Conservation (phyloP, 2,797 vertebrate species). For the Myoxocephalus aenaeus region DNA sequence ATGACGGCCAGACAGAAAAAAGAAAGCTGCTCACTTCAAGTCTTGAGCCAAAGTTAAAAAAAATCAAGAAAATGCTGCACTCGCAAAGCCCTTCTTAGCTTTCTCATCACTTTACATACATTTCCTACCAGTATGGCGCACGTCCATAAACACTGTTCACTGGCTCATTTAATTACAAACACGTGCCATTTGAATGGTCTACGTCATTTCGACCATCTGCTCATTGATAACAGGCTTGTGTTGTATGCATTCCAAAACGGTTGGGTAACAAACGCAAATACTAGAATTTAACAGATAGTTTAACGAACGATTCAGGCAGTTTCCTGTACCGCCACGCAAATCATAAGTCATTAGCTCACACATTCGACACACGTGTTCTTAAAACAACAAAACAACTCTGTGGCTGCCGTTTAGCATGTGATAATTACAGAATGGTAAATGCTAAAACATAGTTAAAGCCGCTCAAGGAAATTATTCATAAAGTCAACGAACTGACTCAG, state of each 20-base stretch:
- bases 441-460: background rate
- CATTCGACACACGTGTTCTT: slow-evolving; percentile 9
- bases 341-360: background rate
- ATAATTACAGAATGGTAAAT: background rate
- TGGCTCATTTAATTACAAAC: slow-evolving; percentile 67
- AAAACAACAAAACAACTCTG: background rate
- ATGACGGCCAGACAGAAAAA: slow-evolving; percentile 10
- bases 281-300: slow-evolving; percentile 20
- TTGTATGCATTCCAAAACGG: slow-evolving; percentile 33
- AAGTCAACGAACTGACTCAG: background rate
- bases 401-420: background rate
- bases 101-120: slow-evolving; percentile 36
- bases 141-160: slow-evolving; percentile 52
- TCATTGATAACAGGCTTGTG: slow-evolving; percentile 47
- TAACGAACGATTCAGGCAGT: slow-evolving; percentile 2
- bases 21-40: slow-evolving; percentile 18
- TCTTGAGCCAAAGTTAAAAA: slow-evolving; percentile 13
- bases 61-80: slow-evolving; percentile 11
- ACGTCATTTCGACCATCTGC: slow-evolving; percentile 57
- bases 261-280: slow-evolving; percentile 31
- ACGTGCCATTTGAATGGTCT: slow-evolving; percentile 54
- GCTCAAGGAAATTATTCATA: background rate
- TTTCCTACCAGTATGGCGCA: slow-evolving; percentile 41
- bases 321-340: slow-evolving; percentile 2
- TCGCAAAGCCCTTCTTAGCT: slow-evolving; percentile 5